Percentiles rank a stretch among this genome's conserved stretches.
Conservation (phyloP, 2,113 vertebrate species). For the Esox niger region DNA sequence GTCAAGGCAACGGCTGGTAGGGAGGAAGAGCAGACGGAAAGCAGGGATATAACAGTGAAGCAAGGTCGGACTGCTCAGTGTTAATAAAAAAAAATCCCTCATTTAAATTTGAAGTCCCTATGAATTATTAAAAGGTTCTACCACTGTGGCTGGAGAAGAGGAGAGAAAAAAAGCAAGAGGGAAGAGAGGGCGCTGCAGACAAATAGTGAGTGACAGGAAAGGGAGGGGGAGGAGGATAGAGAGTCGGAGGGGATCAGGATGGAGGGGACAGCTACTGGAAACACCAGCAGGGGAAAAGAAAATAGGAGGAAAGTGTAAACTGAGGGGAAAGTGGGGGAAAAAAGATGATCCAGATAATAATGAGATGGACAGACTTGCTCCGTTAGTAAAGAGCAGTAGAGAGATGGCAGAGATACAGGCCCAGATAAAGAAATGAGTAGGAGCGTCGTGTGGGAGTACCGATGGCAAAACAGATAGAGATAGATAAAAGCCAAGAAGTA, state of each 20-base stretch:
- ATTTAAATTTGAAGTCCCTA: slow-evolving; percentile 33
- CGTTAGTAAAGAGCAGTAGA: neutral
- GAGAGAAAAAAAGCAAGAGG: neutral
- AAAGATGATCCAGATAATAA: neutral
- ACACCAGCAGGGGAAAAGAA: neutral
- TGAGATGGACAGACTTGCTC: slow-evolving; percentile 9
- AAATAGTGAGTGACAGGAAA: neutral
- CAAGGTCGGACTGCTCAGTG: slow-evolving; percentile 18
- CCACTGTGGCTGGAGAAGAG: slow-evolving; percentile 17
- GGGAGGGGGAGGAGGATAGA: neutral
- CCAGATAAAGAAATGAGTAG: neutral
- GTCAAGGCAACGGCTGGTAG: slow-evolving; percentile 42
- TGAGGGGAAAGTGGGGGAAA: neutral
- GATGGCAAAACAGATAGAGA: neutral
- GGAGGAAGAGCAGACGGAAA: slow-evolving; percentile 19
- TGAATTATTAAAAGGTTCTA: slow-evolving; percentile 44
- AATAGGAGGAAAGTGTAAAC: neutral
- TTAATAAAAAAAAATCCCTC: slow-evolving; percentile 33
- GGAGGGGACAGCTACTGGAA: neutral
- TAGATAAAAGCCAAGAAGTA: no score
- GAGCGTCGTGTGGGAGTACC: neutral
- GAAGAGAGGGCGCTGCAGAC: neutral
- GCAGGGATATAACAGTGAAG: slow-evolving; percentile 8
- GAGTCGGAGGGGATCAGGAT: neutral
- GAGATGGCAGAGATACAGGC: neutral